Conservation (phyloP, 53 echinoderm and acorn worm species). For the Paracentrotus lividus region DNA sequence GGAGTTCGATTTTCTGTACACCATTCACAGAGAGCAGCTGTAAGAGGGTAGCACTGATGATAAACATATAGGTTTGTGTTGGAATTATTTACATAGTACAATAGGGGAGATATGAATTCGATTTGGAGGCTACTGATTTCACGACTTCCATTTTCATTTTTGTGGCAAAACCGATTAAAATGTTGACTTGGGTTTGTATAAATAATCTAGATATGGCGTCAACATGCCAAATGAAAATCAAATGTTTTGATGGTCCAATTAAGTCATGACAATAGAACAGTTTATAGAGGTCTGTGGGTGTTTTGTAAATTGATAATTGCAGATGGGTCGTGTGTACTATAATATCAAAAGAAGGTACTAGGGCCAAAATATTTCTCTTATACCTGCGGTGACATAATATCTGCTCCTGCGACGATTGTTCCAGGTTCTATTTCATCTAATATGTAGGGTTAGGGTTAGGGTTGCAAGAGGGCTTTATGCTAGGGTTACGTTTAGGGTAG, state of each 20-base stretch:
- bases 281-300: background rate
- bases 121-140: background rate
- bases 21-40: background rate
- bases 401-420: too few species aligned
- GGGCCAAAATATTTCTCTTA: background rate
- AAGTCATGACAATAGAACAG: background rate
- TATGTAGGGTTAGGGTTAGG: too few species aligned
- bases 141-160: background rate
- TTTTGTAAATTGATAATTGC: background rate
- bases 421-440: too few species aligned
- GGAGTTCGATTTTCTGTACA: background rate
- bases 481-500: too few species aligned
- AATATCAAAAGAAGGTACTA: too few species aligned
- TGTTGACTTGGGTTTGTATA: background rate
- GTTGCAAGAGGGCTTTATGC: too few species aligned
- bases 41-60: background rate
- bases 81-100: background rate
- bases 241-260: constrained; percentile 21
- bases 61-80: background rate
- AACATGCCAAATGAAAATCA: background rate
- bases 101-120: background rate
- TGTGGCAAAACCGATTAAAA: background rate
- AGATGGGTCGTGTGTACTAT: background rate
- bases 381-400: too few species aligned
- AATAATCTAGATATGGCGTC: constrained; percentile 9